Base-by-base conservation (phyloP, 2,797 vertebrate species). In the Phoeniculus purpureus region DNA sequence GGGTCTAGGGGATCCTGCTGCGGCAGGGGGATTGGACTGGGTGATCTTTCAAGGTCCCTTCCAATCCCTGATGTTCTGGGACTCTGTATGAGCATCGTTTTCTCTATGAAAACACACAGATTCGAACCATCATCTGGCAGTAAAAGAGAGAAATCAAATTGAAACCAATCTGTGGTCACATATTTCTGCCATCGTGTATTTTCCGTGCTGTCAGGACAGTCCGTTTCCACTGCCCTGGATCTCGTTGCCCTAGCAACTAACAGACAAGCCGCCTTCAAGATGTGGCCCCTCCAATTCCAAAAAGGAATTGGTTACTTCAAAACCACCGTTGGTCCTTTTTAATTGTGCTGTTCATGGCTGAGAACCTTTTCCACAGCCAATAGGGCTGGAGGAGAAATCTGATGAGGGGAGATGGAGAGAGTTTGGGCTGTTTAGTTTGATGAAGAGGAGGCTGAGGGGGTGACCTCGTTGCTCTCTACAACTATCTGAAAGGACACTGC, bases 231-330 rank as follows among this genome's bases (percentile, higher is more conserved):
- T 76, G 72, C 79, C 93, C 82, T 78, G 79, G 64, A 65, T 92
- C 94, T 93, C 91, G 97, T 97, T 97, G 95, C 97, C 96, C 90
- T 97, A 96, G 97, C 94, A 96, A 98, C 96, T 97, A 97, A 97
- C 96, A 97, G 96, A 90, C 92, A 94, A 83, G 94, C 91, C 90
- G 67, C 71, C 84, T 92, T 96, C 22, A 37, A 92, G 94, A 95
- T 62, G 85, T 96, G 67, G 93, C 80, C 74, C 94, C 72, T 95
- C 84, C 17, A 50, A 85, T 93, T 96, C 96, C 94, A 95, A 93
- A 94, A 97, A 87, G 93, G 96, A 97, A 97, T 95, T 85, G 95
- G 76, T 90, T 96, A 89, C 93, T 96, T 96, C 92, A 95, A 94
- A 92, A 81, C 85, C 81, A 93, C 78, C 82, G 90, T 95, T 90